A percentile compares a stretch with the other conserved stretches of the same genome.
phyloP scores from a whole-genome alignment of 2,113 vertebrate genomes.

The Dendropsophus ebraccatus region DNA sequence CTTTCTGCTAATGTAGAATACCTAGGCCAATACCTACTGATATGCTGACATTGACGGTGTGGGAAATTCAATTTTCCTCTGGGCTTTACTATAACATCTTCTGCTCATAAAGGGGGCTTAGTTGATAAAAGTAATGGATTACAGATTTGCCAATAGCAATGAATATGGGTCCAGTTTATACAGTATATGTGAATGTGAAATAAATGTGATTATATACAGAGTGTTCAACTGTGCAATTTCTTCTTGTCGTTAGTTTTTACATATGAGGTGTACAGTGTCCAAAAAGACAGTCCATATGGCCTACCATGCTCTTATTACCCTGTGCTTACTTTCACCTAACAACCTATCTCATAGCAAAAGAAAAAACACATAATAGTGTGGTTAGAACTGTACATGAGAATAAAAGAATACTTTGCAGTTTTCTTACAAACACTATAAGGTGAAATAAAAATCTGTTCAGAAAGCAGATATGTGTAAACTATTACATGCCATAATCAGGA shows the following conservation, averaged over 20 bases:
- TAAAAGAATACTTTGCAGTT: no score
- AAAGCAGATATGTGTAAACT: no score
- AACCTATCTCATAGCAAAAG: no score
- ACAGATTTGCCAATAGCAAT: neutral
- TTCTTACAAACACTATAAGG: no score
- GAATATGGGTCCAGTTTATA: neutral
- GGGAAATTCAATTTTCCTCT: neutral
- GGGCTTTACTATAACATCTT: neutral
- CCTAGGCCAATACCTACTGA: neutral
- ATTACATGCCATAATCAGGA: no score
- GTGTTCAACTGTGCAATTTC: neutral
- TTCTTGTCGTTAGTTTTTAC: no score
- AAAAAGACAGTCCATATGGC: neutral
- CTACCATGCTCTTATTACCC: no score
- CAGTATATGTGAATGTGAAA: neutral
- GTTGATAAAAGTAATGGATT: neutral
- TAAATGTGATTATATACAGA: neutral
- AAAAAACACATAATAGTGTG: no score
- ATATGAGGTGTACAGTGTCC: neutral
- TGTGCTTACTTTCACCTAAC: no score
- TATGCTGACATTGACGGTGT: neutral
- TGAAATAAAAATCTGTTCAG: no score
- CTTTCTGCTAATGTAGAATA: neutral
- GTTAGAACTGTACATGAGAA: no score
- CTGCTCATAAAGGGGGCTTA: neutral